Conservation (phyloP, 2,888 invertebrate species). For the Calameuta pallipes region DNA sequence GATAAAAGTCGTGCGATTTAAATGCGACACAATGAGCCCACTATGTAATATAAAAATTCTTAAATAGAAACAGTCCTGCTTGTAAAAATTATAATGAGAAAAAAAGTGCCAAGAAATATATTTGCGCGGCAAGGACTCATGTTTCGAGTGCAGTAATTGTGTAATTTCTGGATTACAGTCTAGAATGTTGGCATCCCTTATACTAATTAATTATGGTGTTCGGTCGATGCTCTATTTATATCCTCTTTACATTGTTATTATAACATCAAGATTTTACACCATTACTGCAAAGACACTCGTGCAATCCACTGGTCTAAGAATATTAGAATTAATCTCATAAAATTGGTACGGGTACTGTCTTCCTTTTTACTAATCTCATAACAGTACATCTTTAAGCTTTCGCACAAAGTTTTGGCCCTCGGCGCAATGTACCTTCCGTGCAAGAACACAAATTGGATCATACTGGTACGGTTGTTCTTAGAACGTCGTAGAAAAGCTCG, state of each 20-base stretch:
- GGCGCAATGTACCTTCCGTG: constrained; percentile 16
- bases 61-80: background rate
- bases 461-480: constrained; percentile 13
- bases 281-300: background rate
- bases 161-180: background rate
- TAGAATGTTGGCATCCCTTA: background rate
- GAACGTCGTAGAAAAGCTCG: constrained; percentile 32
- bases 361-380: constrained; percentile 29
- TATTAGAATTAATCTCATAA: constrained; percentile 25
- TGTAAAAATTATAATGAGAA: background rate
- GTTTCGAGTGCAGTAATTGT: constrained; percentile 17
- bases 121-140: constrained; percentile 25
- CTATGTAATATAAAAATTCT: background rate
- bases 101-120: constrained; percentile 19
- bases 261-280: background rate
- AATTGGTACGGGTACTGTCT: constrained; percentile 25
- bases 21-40: background rate
- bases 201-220: background rate
- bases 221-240: background rate
- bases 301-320: constrained; percentile 15
- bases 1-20: background rate
- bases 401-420: constrained; percentile 10
- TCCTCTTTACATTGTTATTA: background rate
- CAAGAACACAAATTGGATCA: constrained; percentile 20
- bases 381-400: constrained; percentile 34